Evolutionary conservation across 2,113 vertebrate genomes (phyloP).

Genomic region (Laterallus jamaicensis): DNA sequence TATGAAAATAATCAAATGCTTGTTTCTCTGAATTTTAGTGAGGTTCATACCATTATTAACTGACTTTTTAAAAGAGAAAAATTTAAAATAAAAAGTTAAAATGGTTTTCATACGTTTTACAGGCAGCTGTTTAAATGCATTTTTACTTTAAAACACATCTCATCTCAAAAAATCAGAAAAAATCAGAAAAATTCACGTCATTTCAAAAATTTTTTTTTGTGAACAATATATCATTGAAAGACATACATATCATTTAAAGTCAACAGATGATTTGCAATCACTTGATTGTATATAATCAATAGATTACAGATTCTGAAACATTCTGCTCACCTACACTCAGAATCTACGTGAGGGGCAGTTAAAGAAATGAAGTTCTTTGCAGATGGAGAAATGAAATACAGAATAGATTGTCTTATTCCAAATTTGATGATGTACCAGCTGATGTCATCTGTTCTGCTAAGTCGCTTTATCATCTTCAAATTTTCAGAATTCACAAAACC

Average conservation of each 20-base stretch:
- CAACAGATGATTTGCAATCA: neutral
- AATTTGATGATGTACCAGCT: neutral
- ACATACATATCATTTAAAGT: neutral
- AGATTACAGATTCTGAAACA: neutral
- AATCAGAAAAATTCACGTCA: neutral
- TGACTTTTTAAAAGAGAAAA: neutral
- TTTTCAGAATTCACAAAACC: neutral
- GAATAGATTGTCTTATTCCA: neutral
- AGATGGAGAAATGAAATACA: neutral
- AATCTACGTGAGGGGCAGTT: neutral
- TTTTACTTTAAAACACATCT: neutral
- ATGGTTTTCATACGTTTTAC: neutral
- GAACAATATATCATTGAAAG: neutral
- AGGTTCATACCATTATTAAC: neutral
- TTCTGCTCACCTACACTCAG: neutral
- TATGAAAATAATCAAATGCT: neutral
- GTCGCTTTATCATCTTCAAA: neutral
- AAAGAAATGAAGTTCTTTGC: neutral
- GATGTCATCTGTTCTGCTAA: neutral
- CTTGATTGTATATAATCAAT: neutral
- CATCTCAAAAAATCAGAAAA: neutral
- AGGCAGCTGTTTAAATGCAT: neutral
- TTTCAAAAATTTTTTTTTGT: neutral
- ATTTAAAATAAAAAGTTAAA: neutral
- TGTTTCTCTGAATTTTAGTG: neutral